Base-by-base conservation (phyloP, 2,888 invertebrate species). In the Pimpla rufipes region DNA sequence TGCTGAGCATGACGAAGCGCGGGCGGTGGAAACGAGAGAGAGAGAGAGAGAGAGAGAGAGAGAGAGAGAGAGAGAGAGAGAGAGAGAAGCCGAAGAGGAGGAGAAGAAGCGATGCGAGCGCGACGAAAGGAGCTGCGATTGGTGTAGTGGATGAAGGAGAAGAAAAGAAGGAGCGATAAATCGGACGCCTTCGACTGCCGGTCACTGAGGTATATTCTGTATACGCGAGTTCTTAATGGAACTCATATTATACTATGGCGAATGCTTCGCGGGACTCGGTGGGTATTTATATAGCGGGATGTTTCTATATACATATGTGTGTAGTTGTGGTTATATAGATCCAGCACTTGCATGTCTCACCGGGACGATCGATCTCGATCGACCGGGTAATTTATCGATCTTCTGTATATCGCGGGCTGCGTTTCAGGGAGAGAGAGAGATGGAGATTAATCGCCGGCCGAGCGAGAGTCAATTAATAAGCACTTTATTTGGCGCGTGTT, bases 1-100 rank as follows among this genome's bases (percentile, higher is more conserved):
- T 77, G 84, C 68, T 76, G 82, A 52, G 79, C 81, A 59, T 62
- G 40, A 75, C 71, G 76, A 79, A 85, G 79, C 82, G 82, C 73
- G 82, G 82, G 78, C 82, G 78, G 73, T 64, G 82, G 29, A 52
- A 82, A 74, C 74, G 74, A 82, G 64, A 62, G 64, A 16, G 50
- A 7, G n/a, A 67, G 40, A 42, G 29, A 29, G 66, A 37, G 40
- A 42, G 21, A 23, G n/a, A 35, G 50, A 5, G 18, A 73, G 47
- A 50, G 2, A 29, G 66, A 37, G 40, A 42, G 21, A 23, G 11
- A 35, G n/a, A 66, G 11, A 55, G 23, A 23, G 18, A n/a, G 21
- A 1, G 40, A 18, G 16, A 8, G 37, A 35, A 23, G 57, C 59
- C 50, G 59, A 73, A 35, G 59, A 29, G 29, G 29, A 29, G 29